phyloP scores from a whole-genome alignment of 2,797 vertebrate genomes.

The Sarcoramphus papa region DNA sequence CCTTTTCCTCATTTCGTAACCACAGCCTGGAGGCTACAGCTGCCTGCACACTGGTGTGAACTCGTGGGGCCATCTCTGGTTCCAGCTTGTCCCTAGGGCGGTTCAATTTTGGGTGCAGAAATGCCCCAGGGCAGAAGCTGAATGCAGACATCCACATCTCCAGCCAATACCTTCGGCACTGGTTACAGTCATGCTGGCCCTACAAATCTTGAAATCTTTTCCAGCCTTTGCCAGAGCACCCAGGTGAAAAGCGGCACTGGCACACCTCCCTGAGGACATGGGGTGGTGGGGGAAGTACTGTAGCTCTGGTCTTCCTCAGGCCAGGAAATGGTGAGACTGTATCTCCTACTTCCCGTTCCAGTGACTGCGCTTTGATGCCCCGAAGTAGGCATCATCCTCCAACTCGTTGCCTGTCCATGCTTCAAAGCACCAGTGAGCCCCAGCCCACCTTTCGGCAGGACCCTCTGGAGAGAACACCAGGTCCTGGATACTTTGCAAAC shows the following conservation, averaged over 20 bases:
- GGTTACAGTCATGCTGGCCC: not conserved
- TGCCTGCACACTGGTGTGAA: not conserved
- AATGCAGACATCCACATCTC: not conserved
- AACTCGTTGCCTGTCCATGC: rapidly evolving
- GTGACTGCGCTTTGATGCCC: not conserved
- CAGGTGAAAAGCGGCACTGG: not conserved
- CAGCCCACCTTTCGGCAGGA: not conserved
- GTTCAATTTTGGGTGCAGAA: not conserved
- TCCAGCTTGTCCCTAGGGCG: not conserved
- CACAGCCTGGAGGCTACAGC: not conserved
- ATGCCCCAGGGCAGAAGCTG: not conserved
- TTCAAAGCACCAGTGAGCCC: not conserved
- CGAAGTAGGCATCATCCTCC: not conserved
- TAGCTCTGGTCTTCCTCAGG: not conserved
- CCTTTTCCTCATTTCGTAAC: not conserved
- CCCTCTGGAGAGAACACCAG: not conserved
- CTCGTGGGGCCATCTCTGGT: not conserved
- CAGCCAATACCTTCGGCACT: not conserved
- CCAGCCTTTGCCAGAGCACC: not conserved
- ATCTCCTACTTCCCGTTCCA: not conserved
- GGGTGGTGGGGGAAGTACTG: not conserved
- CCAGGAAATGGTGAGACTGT: not conserved
- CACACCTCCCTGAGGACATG: not conserved
- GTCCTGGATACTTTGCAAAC: not conserved
- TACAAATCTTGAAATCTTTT: not conserved